Percentiles rank a stretch among this genome's conserved stretches.
These are phyloP conservation scores for Melanaphis sacchari DNA, from an alignment of 1,140 invertebrate genomes.

Conservation along the genomic window DNA sequence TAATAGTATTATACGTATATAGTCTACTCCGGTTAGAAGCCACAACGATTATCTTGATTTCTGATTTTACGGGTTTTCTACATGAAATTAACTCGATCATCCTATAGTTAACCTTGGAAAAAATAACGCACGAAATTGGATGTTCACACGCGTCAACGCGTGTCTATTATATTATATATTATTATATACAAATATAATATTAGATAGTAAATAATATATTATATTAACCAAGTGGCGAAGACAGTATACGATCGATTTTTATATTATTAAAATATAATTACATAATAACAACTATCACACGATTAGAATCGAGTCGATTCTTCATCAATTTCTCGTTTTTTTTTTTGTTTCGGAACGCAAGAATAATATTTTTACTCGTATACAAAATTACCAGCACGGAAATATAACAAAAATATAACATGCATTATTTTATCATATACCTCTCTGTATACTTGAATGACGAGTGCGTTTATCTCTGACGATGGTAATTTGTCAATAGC, in stretches of 20 bases:
- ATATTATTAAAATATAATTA: background rate
- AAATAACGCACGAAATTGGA: constrained; percentile 18
- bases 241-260: background rate
- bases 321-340: background rate
- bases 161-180: background rate
- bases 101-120: background rate
- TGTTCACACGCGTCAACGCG: background rate
- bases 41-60: background rate
- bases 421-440: background rate
- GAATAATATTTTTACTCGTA: constrained; percentile 15
- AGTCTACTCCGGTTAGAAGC: background rate
- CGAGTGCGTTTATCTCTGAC: background rate
- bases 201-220: background rate
- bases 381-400: background rate
- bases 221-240: background rate
- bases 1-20: background rate
- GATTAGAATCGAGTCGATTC: background rate
- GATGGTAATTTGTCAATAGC: constrained; percentile 9
- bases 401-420: too few species aligned
- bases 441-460: background rate
- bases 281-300: background rate
- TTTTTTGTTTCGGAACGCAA: background rate
- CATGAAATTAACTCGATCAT: background rate
- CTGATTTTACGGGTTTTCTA: constrained; percentile 16
- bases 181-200: background rate